These are phyloP conservation scores for Callipepla squamata DNA, from an alignment of 2,113 vertebrate species.

Conservation along the genomic window DNA sequence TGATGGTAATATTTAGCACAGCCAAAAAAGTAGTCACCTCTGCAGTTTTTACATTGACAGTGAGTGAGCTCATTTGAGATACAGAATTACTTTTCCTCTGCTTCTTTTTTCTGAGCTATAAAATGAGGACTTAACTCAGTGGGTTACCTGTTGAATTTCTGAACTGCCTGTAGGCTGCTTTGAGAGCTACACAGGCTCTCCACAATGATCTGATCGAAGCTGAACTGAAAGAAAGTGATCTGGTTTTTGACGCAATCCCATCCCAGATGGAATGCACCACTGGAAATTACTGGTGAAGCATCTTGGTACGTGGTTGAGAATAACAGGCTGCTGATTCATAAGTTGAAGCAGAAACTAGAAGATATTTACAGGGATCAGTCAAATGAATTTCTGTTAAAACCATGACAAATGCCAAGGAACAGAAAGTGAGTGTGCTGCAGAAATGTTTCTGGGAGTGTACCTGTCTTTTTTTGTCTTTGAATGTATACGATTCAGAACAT, in stretches of 20 bases:
- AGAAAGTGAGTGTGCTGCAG: neutral
- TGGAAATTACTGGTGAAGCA: neutral
- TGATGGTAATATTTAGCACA: neutral
- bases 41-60: neutral
- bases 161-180: neutral
- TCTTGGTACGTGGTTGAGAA: neutral
- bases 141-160: neutral
- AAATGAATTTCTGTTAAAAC: neutral
- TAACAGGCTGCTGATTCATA: neutral
- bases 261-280: neutral
- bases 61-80: neutral
- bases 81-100: neutral
- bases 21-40: neutral
- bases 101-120: neutral
- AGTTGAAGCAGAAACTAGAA: neutral
- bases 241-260: neutral
- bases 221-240: neutral
- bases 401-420: neutral
- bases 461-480: neutral
- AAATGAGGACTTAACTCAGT: neutral
- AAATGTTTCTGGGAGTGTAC: neutral
- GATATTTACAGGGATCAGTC: neutral
- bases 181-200: neutral
- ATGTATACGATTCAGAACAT: neutral
- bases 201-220: neutral